phyloP scores from a whole-genome alignment of 1,140 invertebrate genomes.

The silkworm (Bombyx mori) region DNA sequence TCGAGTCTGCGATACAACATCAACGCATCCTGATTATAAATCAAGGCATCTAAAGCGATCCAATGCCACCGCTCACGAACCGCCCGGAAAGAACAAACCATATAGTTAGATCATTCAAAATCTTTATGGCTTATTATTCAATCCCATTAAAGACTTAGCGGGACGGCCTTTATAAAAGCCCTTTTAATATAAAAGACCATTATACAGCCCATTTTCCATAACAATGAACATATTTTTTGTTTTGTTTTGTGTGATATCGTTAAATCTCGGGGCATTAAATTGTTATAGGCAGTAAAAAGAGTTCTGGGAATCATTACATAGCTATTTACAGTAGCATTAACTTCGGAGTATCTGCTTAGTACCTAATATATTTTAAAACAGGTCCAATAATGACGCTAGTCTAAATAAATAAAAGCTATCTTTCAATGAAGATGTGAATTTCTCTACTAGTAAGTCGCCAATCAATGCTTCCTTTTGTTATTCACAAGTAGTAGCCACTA shows the following conservation, averaged over 20 bases:
- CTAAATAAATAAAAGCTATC: too few species aligned
- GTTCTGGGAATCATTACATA: background rate
- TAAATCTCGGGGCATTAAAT: constrained; percentile 55
- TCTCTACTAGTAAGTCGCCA: too few species aligned
- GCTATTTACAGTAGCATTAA: too few species aligned
- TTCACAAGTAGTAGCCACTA: too few species aligned
- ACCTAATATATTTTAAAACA: too few species aligned
- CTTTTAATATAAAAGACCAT: constrained; percentile 56
- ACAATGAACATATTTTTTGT: constrained; percentile 52
- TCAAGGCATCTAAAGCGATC: constrained; percentile 39
- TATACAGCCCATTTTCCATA: constrained; percentile 59
- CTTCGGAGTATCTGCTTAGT: too few species aligned
- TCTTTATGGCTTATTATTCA: constrained; percentile 65
- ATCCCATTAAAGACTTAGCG: constrained; percentile 57
- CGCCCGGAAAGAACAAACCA: constrained; percentile 51
- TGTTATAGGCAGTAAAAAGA: constrained; percentile 39
- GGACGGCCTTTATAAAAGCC: constrained; percentile 51
- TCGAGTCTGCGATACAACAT: constrained; percentile 52
- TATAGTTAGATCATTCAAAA: constrained; percentile 54
- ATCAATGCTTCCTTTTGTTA: too few species aligned
- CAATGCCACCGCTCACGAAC: constrained; percentile 34
- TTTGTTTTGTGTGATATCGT: constrained; percentile 30
- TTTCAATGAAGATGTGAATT: too few species aligned
- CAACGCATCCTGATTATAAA: constrained; percentile 49
- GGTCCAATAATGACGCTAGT: too few species aligned